Base-by-base conservation (phyloP, 2,888 invertebrate genomes). In the Coleophora flavipennella region DNA sequence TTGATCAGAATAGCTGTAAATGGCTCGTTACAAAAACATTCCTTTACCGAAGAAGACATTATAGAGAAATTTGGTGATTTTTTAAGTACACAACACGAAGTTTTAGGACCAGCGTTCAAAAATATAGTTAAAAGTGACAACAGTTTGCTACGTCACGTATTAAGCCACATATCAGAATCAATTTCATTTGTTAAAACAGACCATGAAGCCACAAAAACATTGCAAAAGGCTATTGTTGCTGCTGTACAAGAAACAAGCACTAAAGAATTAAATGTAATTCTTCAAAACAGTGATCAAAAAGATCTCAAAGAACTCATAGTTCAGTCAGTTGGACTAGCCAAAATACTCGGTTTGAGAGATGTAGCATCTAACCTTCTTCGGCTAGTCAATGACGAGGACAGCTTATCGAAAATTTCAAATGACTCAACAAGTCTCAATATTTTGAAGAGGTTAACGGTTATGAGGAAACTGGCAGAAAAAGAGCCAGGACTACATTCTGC, bases 271-370 rank as follows among this genome's bases (percentile, higher is more conserved):
- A 84, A 88, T 53, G 68, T 81, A 39, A 59, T 90, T 31, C 56
- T 90, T 14, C 72, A 85, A 42, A 80, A 85, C 33, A 77, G 85
- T 28, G 72, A 85, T 37, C 70, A 78, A 13, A 71, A 80, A 43
- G 74, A 75, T 40, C 48, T 86, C 2, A 80, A 75, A 51, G 69
- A 79, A 53, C 53, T 85, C 46, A 71, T 92, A 8, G 67, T 86
- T 3, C 91, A 92, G 64, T 90, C 92, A 0, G 80, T 89, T 0
- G 90, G 90, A 13, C 79, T 92, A 12, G 92, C 92, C 0, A 88
- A 86, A 68, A 89, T 91, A 33, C 71, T 92, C 13, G 91, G 91
- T 2, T 83, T 91, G 79, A 85, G 86, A 46, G 88, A 88, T 10
- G 88, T 90, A 0, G 90, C 89, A 0, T 79, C 80, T 38, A 86